Evolutionary conservation across 1,140 invertebrate species (phyloP).

Genomic region (Formica exsecta): DNA sequence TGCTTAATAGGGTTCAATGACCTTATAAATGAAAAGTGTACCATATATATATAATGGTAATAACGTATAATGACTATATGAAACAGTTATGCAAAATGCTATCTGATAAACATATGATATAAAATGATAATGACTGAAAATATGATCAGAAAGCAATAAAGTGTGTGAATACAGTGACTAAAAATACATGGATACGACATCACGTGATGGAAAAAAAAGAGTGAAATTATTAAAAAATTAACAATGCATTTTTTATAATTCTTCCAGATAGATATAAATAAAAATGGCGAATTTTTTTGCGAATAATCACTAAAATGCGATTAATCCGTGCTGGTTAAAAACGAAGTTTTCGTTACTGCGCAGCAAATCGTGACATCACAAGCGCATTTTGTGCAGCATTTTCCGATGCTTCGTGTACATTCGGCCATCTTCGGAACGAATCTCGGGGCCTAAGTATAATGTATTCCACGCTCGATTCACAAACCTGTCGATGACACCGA

Average conservation of each 20-base stretch:
- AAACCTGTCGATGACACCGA: constrained; percentile 19
- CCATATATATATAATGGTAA: no score
- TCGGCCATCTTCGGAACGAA: constrained; percentile 40
- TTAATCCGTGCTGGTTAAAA: constrained; percentile 1
- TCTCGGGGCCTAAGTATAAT: constrained; percentile 46
- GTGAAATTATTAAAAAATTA: neutral
- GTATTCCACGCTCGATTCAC: constrained; percentile 23
- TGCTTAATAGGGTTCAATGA: neutral
- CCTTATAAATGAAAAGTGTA: neutral
- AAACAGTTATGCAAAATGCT: neutral
- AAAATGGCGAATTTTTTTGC: neutral
- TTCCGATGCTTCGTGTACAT: constrained; percentile 4
- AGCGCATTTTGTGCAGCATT: constrained; percentile 11
- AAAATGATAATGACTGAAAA: neutral
- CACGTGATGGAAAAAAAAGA: neutral
- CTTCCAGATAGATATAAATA: neutral
- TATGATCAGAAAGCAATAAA: neutral
- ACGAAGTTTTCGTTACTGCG: constrained; percentile 6
- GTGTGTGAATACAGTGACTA: neutral
- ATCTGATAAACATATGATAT: neutral
- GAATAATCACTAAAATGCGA: neutral
- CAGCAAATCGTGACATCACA: constrained; percentile 4
- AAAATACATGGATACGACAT: neutral
- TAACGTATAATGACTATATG: neutral
- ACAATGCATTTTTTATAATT: neutral